These are phyloP conservation scores for Protobothrops flavoviridis DNA, from an alignment of 2,113 vertebrate species.

Conservation along the genomic window DNA sequence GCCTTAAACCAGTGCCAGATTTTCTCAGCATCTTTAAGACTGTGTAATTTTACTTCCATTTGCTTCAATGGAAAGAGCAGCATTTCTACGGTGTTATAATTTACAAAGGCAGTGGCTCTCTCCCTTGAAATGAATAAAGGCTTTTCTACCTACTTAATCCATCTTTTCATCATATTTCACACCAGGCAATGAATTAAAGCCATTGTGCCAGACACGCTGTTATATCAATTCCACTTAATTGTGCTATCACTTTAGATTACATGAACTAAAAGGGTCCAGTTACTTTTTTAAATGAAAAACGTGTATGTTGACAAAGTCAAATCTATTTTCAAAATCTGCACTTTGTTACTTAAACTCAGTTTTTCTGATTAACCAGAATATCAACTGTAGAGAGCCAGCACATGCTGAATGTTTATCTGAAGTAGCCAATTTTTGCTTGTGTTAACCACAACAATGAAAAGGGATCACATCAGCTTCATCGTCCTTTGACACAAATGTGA, in stretches of 20 bases:
- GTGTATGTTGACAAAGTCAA: not conserved
- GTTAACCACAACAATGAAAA: not conserved
- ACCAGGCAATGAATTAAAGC: conserved; percentile 25
- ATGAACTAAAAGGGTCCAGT: not conserved
- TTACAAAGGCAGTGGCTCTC: not conserved
- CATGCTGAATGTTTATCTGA: not conserved
- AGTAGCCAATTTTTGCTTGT: not conserved
- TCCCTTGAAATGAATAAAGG: not conserved
- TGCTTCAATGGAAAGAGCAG: not conserved
- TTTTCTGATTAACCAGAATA: not conserved
- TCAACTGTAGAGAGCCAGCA: not conserved
- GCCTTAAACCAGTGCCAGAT: not conserved
- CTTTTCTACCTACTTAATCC: not conserved
- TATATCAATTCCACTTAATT: conserved; percentile 14
- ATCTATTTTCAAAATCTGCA: not conserved
- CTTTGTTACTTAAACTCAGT: not conserved
- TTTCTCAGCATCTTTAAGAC: not conserved
- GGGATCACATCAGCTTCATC: not conserved
- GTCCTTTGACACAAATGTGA: not conserved
- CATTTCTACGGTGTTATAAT: not conserved
- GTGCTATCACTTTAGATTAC: not conserved
- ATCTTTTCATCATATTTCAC: not conserved
- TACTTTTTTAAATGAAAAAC: not conserved
- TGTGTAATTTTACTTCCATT: not conserved
- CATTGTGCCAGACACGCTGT: not conserved